Base-by-base conservation (phyloP, 2,113 vertebrate genomes). In the Pterocles burchelli region DNA sequence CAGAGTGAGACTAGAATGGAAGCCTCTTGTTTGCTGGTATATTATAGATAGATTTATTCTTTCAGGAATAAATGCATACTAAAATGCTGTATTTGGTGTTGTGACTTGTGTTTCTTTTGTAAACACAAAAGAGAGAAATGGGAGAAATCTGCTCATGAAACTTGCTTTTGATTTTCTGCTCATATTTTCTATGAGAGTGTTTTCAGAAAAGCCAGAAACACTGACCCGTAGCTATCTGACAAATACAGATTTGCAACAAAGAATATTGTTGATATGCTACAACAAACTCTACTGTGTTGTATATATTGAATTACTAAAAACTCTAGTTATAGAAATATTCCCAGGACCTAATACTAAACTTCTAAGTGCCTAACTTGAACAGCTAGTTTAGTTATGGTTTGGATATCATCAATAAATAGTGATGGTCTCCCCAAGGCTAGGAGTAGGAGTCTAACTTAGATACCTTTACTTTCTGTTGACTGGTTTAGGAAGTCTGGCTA, bases 121-220 rank as follows among this genome's bases (percentile, higher is more conserved):
- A 76, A 96, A 89, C n/a, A n/a, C n/a, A n/a, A n/a, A n/a, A n/a
- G n/a, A n/a, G n/a, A 33, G 33, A 58, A 41, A 19, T 28, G n/a
- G 41, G 9, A 89, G 45, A 85, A 89, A 88, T 77, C 54, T 82
- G 38, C 48, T 93, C 16, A 24, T 95, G 85, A 95, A 82, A 88
- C 38, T 87, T 79, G 45, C 20, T 85, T 92, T 74, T 90, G 7
- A 71, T 95, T 92, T 92, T 87, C 48, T 63, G 41, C 17, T 85
- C 52, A 62, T 1, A 3, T 89, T 91, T 90, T 90, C 62, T 65
- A 63, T 76, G 14, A 61, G n/a, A 57, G 7, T 61, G n/a, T 76
- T 88, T 77, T 87, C 63, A 58, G 70, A 89, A 93, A 81, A 71
- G 41, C 12, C 70, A 51, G 43, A 67, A 95, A 81, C 41, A 81